phyloP scores from a whole-genome alignment of 2,888 invertebrate genomes.

The Spisula solida region DNA sequence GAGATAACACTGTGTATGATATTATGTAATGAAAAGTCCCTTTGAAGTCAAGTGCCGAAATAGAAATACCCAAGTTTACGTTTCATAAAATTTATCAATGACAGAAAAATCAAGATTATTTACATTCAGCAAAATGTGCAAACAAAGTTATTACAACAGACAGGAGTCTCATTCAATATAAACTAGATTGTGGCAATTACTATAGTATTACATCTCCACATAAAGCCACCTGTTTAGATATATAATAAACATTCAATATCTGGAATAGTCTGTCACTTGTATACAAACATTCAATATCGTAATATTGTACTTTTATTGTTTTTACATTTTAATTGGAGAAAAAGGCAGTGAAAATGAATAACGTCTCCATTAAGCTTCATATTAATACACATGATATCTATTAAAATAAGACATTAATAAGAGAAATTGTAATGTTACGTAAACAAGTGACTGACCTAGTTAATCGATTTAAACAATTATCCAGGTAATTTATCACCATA shows the following conservation, averaged over 20 bases:
- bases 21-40: not conserved
- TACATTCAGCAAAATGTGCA: conserved; percentile 10
- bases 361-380: too few relatives aligned
- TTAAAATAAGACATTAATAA: too few relatives aligned
- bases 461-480: too few relatives aligned
- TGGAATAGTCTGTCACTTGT: too few relatives aligned
- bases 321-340: too few relatives aligned
- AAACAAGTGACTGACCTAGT: too few relatives aligned
- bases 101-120: conserved; percentile 7
- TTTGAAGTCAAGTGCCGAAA: not conserved
- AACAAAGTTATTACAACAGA: not conserved
- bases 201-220: not conserved
- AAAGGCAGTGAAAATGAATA: too few relatives aligned
- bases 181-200: not conserved
- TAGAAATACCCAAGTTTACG: conserved; percentile 7
- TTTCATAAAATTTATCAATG: conserved; percentile 17
- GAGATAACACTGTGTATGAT: not conserved
- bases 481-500: too few relatives aligned
- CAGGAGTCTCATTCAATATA: not conserved
- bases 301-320: too few relatives aligned
- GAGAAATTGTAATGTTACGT: too few relatives aligned
- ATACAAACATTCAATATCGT: too few relatives aligned
- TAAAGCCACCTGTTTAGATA: conserved; percentile 6
- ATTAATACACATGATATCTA: too few relatives aligned
- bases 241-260: not conserved